These are phyloP conservation scores for Drosophila rhopaloa DNA, from an alignment of 1,140 invertebrate genomes.

Conservation along the genomic window DNA sequence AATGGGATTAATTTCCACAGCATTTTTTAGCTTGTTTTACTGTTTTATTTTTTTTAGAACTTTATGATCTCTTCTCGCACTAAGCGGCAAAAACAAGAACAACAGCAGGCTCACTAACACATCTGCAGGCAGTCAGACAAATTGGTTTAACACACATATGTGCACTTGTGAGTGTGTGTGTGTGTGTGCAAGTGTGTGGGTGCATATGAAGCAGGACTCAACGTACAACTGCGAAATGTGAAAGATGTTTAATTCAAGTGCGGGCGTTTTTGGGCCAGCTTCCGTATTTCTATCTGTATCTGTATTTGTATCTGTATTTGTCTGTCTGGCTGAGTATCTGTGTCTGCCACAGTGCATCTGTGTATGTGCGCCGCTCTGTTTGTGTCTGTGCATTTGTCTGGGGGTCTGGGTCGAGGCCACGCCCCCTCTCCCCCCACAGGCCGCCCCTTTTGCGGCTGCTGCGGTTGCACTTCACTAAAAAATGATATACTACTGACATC, in stretches of 20 bases:
- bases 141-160: conserved; percentile 71
- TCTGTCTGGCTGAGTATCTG: background rate
- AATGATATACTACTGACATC: conserved; percentile 71
- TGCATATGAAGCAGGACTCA: conserved; percentile 33
- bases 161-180: background rate
- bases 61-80: conserved; percentile 13
- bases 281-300: conserved; percentile 14
- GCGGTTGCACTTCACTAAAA: conserved; percentile 70
- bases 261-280: conserved; percentile 45
- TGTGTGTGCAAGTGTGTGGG: conserved; percentile 10
- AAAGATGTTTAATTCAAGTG: conserved; percentile 77
- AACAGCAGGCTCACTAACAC: conserved; percentile 10
- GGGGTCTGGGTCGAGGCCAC: conserved; percentile 37
- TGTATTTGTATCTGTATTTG: background rate
- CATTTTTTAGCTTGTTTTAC: background rate
- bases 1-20: too few relatives aligned
- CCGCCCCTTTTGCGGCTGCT: conserved; percentile 31
- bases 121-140: conserved; percentile 67
- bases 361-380: conserved; percentile 1
- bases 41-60: background rate
- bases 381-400: conserved; percentile 24
- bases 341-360: background rate
- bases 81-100: conserved; percentile 27
- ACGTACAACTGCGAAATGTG: conserved; percentile 54
- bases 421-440: background rate